Evolutionary conservation across 2,888 invertebrate genomes (phyloP), one percentile per base, ranked within the genome.

Genomic region (Dryadula phaetusa): DNA sequence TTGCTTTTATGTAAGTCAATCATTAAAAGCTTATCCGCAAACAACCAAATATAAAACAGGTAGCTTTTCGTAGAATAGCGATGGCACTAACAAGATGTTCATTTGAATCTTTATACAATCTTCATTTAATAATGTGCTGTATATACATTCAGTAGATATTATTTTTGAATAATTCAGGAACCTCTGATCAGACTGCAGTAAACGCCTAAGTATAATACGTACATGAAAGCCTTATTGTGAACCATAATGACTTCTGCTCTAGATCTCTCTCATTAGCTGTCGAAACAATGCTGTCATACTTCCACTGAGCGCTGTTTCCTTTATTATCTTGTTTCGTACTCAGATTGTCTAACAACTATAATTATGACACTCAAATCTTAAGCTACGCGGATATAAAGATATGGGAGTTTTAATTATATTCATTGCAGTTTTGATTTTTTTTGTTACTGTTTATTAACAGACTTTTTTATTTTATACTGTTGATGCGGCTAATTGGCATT

Each of bases 231-330:
- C 22, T 58, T 62, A 62, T 69, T 53, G 71, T 52, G 32, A 62
- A 58, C 62, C 34, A 28, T 63, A 69, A 70, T 70, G 66, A 70
- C 64, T 72, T 72, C 66, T 69, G 72, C 72, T 72, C 72, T 54
- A 71, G 62, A 67, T 71, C 61, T 47, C 64, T 67, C 69, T 72
- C 72, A 71, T 72, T 72, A 72, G 69, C 69, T 62, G 54, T 20
- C 40, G 61, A 63, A 52, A 71, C 70, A 66, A 70, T 64, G 60
- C 49, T 16, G 64, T 54, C 53, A 53, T 46, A 52, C 66, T 63
- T 58, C 37, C 49, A 34, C 25, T 20, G 47, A 49, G 47, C 47
- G 20, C 16, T 12, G 28, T 14, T 49, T 22, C 40, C 44, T 44
- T 56, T 56, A 52, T 52, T 25, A 47, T 63, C 47, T 53, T 53